phyloP scores from a whole-genome alignment of 2,797 vertebrate species.

The Urocyon cinereoargenteus region DNA sequence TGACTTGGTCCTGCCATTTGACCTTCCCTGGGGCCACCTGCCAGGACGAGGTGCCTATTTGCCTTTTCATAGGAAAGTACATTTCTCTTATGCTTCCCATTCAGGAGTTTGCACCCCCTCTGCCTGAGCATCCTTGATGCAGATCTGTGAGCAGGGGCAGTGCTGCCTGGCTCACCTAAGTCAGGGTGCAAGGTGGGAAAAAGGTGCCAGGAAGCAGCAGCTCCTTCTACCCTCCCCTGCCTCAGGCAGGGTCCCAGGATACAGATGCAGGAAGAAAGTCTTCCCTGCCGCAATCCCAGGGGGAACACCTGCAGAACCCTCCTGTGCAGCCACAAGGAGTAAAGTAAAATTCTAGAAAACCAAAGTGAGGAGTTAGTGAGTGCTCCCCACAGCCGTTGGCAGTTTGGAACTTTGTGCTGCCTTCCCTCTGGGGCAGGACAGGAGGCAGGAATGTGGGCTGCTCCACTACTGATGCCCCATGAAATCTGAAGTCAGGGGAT shows the following conservation, averaged over 20 bases:
- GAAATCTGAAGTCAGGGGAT: not conserved
- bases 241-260: not conserved
- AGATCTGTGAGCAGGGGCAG: not conserved
- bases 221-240: not conserved
- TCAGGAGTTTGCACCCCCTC: not conserved
- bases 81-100: not conserved
- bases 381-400: not conserved
- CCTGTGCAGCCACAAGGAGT: not conserved
- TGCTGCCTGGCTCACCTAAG: not conserved
- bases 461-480: not conserved
- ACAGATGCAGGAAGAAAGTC: not conserved
- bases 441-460: not conserved
- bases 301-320: not conserved
- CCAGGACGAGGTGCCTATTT: not conserved
- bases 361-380: not conserved
- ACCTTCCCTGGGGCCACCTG: not conserved
- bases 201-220: not conserved
- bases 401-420: not conserved
- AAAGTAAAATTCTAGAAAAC: not conserved
- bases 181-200: not conserved
- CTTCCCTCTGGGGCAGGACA: not conserved
- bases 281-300: not conserved
- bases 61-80: not conserved
- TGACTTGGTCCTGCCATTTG: not conserved
- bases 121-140: not conserved